phyloP scores from a whole-genome alignment of 2,888 invertebrate genomes.

The Timema podura region DNA sequence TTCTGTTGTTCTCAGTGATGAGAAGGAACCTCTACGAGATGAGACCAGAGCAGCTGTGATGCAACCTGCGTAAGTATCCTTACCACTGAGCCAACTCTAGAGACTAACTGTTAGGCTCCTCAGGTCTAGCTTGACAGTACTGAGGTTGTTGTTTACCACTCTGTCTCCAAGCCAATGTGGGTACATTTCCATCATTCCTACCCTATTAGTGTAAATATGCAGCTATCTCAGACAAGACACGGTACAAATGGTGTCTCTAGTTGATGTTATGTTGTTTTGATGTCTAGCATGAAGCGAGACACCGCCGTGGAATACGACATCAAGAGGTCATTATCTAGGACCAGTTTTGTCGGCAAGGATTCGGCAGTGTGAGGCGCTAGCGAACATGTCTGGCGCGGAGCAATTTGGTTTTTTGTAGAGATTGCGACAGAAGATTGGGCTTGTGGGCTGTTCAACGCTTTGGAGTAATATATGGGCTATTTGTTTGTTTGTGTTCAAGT shows the following conservation, averaged over 20 bases:
- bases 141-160: too few species aligned
- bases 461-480: too few species aligned
- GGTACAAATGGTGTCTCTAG: too few species aligned
- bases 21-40: slow-evolving; percentile 72
- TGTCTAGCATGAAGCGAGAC: slow-evolving; percentile 39
- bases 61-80: slow-evolving; percentile 14
- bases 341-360: slow-evolving; percentile 83
- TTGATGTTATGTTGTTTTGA: neutral
- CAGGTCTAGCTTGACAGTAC: too few species aligned
- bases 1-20: slow-evolving; percentile 56
- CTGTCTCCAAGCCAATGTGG: too few species aligned
- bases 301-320: slow-evolving; percentile 80
- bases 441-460: too few species aligned
- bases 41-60: slow-evolving; percentile 40
- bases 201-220: too few species aligned
- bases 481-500: too few species aligned
- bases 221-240: too few species aligned
- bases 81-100: too few species aligned
- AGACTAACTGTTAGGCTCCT: too few species aligned
- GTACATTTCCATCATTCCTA: too few species aligned
- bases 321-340: slow-evolving; percentile 74
- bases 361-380: slow-evolving; percentile 65
- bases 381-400: neutral
- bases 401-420: neutral
- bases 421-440: neutral